Base-by-base conservation (phyloP, 2,888 invertebrate genomes). In the Agrotis puta region DNA sequence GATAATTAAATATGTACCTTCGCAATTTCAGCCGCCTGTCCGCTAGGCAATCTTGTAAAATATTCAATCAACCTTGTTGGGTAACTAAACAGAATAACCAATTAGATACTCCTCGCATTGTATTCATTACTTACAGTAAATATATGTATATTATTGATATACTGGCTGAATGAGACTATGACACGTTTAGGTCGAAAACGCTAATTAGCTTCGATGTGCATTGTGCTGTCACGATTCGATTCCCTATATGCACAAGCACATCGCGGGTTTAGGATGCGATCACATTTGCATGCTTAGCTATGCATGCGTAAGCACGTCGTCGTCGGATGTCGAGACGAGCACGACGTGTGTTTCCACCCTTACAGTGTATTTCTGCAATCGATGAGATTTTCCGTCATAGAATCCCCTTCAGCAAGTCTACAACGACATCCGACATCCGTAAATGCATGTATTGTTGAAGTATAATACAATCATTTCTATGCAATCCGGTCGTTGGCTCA, bases 21-120 rank as follows among this genome's bases (percentile, higher is more conserved):
- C 82, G 81, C 81, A 87, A 89, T 90, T 89, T 88, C 89, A 83
- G 75, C 84, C 80, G 87, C 83, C 86, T 86, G 88, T 83, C 88
- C 88, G 87, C 81, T 83, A 87, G 87, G 88, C 84, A 85, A 88
- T 90, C 91, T 90, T 88, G 85, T 93, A 86, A 92, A 93, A 93
- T 93, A 94, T 94, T 92, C 89, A 93, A 89, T 88, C 85, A 86
- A 72, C 88, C 87, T 86, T 87, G 85, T 85, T 88, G 88, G 88
- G 88, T 86, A 89, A 89, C 89, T 91, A 92, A 93, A 92, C 91
- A 90, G 93, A 92, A 92, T 93, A 91, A 91, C 87, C 90, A 92
- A 92, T 92, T 91, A 91, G 76, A 58, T 80, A 81, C 83, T 82
- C 85, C 81, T 79, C 81, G 78, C 82, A 80, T 81, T 83, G 76